Conservation (phyloP, 2,888 invertebrate genomes). For the Agrypnus murinus region DNA sequence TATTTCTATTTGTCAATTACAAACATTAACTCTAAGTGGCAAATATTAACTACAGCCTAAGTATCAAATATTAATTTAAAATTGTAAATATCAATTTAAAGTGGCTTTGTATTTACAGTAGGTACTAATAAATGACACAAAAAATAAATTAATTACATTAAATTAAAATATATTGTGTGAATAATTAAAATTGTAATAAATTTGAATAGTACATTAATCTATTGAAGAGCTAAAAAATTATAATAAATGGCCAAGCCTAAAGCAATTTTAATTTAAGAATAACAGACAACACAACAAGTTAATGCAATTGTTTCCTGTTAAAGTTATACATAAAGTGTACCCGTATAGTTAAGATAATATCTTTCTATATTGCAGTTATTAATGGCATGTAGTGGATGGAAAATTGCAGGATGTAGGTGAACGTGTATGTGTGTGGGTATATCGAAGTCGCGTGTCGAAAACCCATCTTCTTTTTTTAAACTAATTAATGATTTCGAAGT, state of each 20-base stretch:
- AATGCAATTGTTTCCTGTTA: conserved; percentile 36
- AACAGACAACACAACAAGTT: conserved; percentile 39
- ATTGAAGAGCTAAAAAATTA: not conserved
- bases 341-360: conserved; percentile 32
- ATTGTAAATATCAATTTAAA: no score
- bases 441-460: conserved; percentile 27
- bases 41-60: no score
- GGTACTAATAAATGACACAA: no score
- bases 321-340: conserved; percentile 34
- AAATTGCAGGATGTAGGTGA: conserved; percentile 31
- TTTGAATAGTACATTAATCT: no score
- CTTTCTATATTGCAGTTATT: conserved; percentile 35
- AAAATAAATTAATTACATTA: no score
- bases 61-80: no score
- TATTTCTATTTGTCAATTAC: no score
- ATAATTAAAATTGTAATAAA: no score
- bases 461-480: conserved; percentile 14
- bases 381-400: conserved; percentile 20
- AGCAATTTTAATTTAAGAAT: conserved; percentile 29
- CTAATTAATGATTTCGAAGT: conserved; percentile 27
- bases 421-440: conserved; percentile 21
- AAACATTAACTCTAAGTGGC: no score
- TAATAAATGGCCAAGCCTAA: conserved; percentile 8
- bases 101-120: no score
- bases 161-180: no score